Conservation (phyloP, 2,113 vertebrate species). For the Budorcas taxicolor region DNA sequence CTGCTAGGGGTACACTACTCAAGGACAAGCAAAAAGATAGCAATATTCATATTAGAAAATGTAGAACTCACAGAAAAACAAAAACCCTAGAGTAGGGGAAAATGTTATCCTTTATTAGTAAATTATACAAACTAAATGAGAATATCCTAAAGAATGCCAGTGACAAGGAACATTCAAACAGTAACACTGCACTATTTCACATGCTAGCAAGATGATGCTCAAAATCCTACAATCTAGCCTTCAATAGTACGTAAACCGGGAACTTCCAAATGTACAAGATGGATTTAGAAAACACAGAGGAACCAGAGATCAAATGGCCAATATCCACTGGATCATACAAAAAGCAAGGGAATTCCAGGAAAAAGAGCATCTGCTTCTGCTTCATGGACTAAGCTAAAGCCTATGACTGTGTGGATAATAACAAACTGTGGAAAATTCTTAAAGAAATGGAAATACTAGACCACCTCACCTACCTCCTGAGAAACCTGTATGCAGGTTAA, state of each 20-base stretch:
- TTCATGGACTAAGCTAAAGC: neutral
- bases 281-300: neutral
- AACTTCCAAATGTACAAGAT: neutral
- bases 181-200: neutral
- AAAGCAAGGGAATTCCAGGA: neutral
- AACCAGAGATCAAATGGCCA: neutral
- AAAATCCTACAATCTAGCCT: neutral
- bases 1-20: neutral
- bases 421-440: neutral
- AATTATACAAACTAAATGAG: neutral
- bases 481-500: neutral
- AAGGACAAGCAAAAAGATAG: slow-evolving; percentile 8
- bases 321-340: neutral
- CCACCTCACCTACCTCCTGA: neutral
- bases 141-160: neutral
- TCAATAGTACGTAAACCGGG: neutral
- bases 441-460: neutral
- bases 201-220: neutral
- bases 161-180: neutral
- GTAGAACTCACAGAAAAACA: neutral
- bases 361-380: neutral
- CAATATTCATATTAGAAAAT: neutral
- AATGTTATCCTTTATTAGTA: neutral
- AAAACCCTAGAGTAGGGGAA: neutral
- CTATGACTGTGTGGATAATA: neutral